Base-by-base conservation (phyloP, 2,888 invertebrate species). In the Zygothrica quintamaculata region DNA sequence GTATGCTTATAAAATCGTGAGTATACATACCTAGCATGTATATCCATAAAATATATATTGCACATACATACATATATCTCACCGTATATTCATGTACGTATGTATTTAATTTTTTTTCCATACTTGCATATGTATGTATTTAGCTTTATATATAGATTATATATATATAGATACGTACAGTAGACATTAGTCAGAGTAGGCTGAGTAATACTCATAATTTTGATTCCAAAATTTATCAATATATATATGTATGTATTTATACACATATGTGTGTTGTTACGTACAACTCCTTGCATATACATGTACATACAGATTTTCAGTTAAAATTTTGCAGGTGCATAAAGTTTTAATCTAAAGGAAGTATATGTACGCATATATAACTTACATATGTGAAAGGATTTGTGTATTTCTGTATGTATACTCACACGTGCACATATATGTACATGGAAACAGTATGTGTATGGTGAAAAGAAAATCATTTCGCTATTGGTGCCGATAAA, bases 101-200 rank as follows among this genome's bases (percentile, higher is more conserved):
- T 64, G 44, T 46, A 47, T 77, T 58, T 68, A 57, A 51, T 46
- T 62, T 62, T 37, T 55, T 47, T 61, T 43, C 43, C 34, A 42
- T 67, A 55, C 37, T 31, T 33, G 65, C 50, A 53, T 42, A 58
- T 52, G 22, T 67, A 74, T 74, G 39, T 59, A 68, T 55, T 22
- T 22, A 5, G 18, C 18, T 22, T 40, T 33, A 47, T 57, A 66
- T 58, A 40, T 53, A 65, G 18, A 22, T 22, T 65, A 55, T 65
- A 64, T 62, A 64, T 65, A 46, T 56, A 65, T 47, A 48, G 39
- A 29, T 48, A 51, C 48, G 61, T 55, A 62, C 57, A 58, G 42
- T 33, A 46, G 56, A 62, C 74, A 74, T 70, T 70, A 74, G 70
- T 70, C 70, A 74, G 69, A 61, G 18, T 48, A 68, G 74, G 61